Conservation (phyloP, 2,888 invertebrate genomes). For the Belgica antarctica region DNA sequence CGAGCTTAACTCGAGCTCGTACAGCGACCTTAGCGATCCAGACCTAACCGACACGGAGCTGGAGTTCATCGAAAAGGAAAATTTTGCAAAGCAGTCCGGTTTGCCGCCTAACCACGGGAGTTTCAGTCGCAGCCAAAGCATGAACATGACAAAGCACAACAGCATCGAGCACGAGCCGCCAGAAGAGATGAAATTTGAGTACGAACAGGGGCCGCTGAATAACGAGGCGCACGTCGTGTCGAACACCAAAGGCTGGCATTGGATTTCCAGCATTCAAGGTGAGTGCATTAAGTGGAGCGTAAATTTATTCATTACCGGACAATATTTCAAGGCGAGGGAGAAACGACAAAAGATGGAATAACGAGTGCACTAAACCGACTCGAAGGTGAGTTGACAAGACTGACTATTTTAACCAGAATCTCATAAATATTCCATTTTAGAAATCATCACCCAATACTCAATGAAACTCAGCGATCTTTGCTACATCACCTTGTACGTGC, state of each 20-base stretch:
- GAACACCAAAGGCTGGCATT: conserved; percentile 78
- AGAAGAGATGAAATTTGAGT: conserved; percentile 57
- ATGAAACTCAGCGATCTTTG: conserved; percentile 66
- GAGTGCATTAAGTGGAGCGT: too few species aligned
- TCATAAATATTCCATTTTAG: conserved; percentile 19
- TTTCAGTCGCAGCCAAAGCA: conserved; percentile 6
- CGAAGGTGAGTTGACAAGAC: conserved; percentile 63
- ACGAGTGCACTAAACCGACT: conserved; percentile 71
- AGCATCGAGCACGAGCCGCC: conserved; percentile 43
- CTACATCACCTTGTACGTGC: conserved; percentile 79
- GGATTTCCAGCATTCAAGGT: conserved; percentile 77
- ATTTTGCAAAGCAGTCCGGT: conserved; percentile 24
- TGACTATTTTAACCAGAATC: not conserved
- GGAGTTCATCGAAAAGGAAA: conserved; percentile 60
- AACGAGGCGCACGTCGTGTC: conserved; percentile 64
- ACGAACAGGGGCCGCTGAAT: conserved; percentile 61
- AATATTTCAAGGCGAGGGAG: conserved; percentile 50
- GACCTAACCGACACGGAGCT: conserved; percentile 64
- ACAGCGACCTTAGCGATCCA: conserved; percentile 65
- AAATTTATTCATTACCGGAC: not conserved
- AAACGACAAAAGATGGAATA: conserved; percentile 65
- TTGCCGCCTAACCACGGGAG: not conserved
- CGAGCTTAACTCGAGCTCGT: conserved; percentile 64
- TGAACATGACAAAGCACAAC: conserved; percentile 14
- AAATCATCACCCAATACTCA: conserved; percentile 50